Evolutionary conservation across 2,888 invertebrate species (phyloP).

Genomic region (Dolichopus griseipennis): DNA sequence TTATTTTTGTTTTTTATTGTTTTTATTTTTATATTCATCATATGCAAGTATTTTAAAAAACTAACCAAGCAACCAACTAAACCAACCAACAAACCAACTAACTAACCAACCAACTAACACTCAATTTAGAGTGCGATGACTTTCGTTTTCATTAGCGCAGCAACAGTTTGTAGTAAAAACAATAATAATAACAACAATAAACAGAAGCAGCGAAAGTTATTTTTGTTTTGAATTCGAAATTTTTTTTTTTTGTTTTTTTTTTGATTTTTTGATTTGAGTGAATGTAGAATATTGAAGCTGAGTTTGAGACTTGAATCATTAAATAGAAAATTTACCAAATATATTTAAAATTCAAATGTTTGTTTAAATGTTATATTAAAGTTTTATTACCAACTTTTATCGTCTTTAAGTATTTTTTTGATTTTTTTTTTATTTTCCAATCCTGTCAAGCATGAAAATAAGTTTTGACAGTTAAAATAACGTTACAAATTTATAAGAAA

Average conservation of each 20-base stretch:
- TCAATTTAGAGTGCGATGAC: conserved; percentile 33
- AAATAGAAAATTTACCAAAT: not conserved
- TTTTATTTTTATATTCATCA: not conserved
- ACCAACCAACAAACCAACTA: no score
- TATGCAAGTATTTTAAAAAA: not conserved
- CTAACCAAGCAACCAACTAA: not conserved
- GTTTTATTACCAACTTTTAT: no score
- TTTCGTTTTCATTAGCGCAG: conserved; percentile 37
- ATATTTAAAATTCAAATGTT: not conserved
- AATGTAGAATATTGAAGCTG: not conserved
- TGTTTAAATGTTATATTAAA: not conserved
- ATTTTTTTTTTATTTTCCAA: no score
- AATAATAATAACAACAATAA: no score
- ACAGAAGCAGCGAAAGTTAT: conserved; percentile 30
- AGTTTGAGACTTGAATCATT: not conserved
- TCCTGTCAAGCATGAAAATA: no score
- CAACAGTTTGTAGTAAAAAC: no score
- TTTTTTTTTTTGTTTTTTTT: conserved; percentile 16
- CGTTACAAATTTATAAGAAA: no score
- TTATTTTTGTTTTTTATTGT: not conserved
- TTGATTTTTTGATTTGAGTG: not conserved
- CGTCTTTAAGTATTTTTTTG: no score
- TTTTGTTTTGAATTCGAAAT: not conserved
- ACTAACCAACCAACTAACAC: no score
- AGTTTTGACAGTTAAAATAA: no score